Evolutionary conservation across 1,140 invertebrate genomes (phyloP).

Genomic region (Marisa cornuarietis): DNA sequence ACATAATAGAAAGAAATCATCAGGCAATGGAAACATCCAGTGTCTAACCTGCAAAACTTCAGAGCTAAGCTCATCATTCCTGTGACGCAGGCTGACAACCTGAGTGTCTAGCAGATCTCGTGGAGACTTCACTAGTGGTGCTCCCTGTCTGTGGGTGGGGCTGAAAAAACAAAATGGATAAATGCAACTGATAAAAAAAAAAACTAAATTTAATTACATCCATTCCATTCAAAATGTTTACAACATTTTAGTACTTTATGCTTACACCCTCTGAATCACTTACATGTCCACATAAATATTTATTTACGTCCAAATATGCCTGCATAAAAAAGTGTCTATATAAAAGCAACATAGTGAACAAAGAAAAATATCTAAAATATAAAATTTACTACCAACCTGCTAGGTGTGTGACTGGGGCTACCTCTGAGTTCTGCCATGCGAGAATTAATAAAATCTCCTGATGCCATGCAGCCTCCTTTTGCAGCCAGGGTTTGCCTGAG

Average conservation of each 20-base stretch:
- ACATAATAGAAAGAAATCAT: background rate
- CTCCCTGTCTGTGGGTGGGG: background rate
- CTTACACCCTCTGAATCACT: background rate
- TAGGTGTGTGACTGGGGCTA: constrained; percentile 30
- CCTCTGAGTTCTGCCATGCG: constrained; percentile 59
- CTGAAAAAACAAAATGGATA: constrained; percentile 10
- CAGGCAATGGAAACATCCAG: background rate
- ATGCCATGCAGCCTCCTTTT: constrained; percentile 51
- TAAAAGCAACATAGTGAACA: background rate
- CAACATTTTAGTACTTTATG: background rate
- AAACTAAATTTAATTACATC: background rate
- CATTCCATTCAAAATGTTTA: too few relatives aligned
- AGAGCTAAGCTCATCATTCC: constrained; percentile 50
- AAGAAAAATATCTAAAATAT: background rate
- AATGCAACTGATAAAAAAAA: background rate
- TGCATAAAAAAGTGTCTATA: too few relatives aligned
- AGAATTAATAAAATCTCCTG: constrained; percentile 49
- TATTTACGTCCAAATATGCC: background rate
- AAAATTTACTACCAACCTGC: constrained; percentile 14
- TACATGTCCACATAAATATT: background rate
- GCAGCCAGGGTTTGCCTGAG: constrained; percentile 54
- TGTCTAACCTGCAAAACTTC: constrained; percentile 49
- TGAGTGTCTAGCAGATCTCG: constrained; percentile 53
- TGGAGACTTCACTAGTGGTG: constrained; percentile 35
- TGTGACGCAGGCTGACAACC: constrained; percentile 46